Evolutionary conservation across 2,888 invertebrate species (phyloP).

Genomic region (Anaspis maculata): DNA sequence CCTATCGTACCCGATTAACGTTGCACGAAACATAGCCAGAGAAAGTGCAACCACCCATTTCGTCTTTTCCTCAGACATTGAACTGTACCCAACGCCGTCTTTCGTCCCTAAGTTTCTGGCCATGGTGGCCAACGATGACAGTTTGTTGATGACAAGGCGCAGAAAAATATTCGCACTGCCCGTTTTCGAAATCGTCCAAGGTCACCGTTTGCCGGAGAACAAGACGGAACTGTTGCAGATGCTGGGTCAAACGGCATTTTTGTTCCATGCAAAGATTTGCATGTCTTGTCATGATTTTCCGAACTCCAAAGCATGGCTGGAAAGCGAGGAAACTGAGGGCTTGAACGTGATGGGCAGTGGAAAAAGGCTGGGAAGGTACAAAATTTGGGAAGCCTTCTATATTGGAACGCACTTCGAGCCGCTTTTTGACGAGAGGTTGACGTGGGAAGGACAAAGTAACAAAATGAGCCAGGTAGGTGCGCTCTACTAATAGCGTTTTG

Average conservation of each 20-base stretch:
- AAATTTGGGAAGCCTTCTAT: slow-evolving; percentile 32
- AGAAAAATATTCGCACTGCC: slow-evolving; percentile 8
- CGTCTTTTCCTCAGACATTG: slow-evolving; percentile 22
- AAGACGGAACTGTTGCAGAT: slow-evolving; percentile 25
- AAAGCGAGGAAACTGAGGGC: slow-evolving; percentile 12
- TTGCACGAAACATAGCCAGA: slow-evolving; percentile 21
- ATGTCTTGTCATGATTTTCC: slow-evolving; percentile 17
- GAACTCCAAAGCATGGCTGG: slow-evolving; percentile 19
- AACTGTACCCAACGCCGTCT: slow-evolving; percentile 18
- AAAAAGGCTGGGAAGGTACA: slow-evolving; percentile 22
- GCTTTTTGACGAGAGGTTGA: slow-evolving; percentile 30
- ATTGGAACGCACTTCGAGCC: slow-evolving; percentile 31
- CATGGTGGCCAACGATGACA: slow-evolving; percentile 9
- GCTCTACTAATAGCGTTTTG: too few species aligned
- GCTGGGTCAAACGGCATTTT: slow-evolving; percentile 23
- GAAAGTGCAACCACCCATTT: slow-evolving; percentile 18
- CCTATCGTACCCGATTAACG: slow-evolving; percentile 21
- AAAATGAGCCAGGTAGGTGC: slow-evolving; percentile 28
- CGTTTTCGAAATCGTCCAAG: slow-evolving; percentile 2
- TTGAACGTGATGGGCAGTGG: slow-evolving; percentile 25
- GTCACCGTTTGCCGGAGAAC: slow-evolving; percentile 21
- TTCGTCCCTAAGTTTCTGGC: slow-evolving; percentile 16
- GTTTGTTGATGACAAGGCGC: too few species aligned
- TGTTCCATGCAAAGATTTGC: slow-evolving; percentile 28
- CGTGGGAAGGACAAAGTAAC: slow-evolving; percentile 33